Conservation (phyloP, 2,888 invertebrate genomes). For the Chymomyza amoena region DNA sequence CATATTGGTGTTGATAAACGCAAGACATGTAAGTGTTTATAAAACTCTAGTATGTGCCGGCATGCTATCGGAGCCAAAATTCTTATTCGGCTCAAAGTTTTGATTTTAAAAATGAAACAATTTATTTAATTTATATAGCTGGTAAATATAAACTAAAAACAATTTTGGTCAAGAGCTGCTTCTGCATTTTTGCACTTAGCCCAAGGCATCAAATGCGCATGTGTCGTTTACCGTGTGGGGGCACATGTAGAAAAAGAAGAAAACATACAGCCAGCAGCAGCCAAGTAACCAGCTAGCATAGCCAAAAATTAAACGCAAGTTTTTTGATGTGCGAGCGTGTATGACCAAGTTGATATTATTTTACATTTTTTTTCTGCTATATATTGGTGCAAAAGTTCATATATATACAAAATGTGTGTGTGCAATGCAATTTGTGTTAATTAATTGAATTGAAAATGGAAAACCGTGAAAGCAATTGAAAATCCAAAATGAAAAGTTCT, state of each 20-base stretch:
- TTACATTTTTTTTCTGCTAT: conserved; percentile 31
- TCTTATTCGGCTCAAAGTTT: too few species aligned
- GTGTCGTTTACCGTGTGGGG: conserved; percentile 20
- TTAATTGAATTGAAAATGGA: conserved; percentile 28
- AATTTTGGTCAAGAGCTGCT: background rate
- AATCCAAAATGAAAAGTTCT: conserved; percentile 4
- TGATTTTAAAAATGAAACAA: background rate
- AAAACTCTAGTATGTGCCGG: conserved; percentile 7
- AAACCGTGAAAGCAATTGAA: background rate
- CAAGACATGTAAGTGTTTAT: background rate
- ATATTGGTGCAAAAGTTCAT: background rate
- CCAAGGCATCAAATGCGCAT: conserved; percentile 30
- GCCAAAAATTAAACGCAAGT: conserved; percentile 58
- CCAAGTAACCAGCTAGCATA: conserved; percentile 51
- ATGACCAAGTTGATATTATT: conserved; percentile 10
- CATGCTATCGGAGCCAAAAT: conserved; percentile 20
- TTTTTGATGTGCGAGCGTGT: conserved; percentile 52
- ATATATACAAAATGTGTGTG: background rate
- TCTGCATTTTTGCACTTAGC: background rate
- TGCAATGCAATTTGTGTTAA: conserved; percentile 35
- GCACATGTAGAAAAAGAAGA: conserved; percentile 18
- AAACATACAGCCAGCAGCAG: conserved; percentile 23
- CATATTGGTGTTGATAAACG: background rate
- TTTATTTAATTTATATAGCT: background rate
- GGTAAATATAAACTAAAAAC: background rate